Percentiles rank a stretch among this genome's conserved stretches.
phyloP scores from a whole-genome alignment of 92 coral and sea anemone species.

The Heteractis magnifica region DNA sequence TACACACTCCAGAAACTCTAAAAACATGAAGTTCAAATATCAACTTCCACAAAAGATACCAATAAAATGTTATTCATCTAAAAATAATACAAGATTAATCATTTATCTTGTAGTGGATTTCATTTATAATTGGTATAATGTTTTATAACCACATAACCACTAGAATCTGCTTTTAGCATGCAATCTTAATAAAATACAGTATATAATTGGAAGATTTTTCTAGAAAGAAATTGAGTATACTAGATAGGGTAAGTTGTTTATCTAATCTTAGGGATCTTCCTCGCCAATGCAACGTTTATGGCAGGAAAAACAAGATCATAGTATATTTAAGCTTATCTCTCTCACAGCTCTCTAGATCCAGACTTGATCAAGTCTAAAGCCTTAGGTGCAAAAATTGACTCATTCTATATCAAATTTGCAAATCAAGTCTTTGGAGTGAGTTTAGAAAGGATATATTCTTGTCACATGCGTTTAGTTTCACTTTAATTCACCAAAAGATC shows the following conservation, averaged over 20 bases:
- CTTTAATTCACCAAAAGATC: not conserved
- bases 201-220: not conserved
- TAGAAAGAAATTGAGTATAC: not conserved
- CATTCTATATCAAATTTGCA: not conserved
- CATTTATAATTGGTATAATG: not conserved
- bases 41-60: not conserved
- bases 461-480: not conserved
- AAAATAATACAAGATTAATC: not conserved
- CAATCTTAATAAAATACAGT: not conserved
- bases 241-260: not conserved
- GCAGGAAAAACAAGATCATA: not conserved
- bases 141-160: not conserved
- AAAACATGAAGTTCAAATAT: not conserved
- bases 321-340: not conserved
- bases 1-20: slow-evolving; percentile 99
- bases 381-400: not conserved
- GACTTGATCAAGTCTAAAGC: not conserved
- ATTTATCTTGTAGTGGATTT: too few relatives aligned
- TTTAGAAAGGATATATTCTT: not conserved
- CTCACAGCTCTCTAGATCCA: not conserved
- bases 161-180: not conserved
- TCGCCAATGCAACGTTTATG: not conserved
- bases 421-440: not conserved
- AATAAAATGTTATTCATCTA: not conserved
- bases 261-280: not conserved